These are phyloP conservation scores for Melozone crissalis DNA, from an alignment of 2,113 vertebrate genomes.

Conservation along the genomic window DNA sequence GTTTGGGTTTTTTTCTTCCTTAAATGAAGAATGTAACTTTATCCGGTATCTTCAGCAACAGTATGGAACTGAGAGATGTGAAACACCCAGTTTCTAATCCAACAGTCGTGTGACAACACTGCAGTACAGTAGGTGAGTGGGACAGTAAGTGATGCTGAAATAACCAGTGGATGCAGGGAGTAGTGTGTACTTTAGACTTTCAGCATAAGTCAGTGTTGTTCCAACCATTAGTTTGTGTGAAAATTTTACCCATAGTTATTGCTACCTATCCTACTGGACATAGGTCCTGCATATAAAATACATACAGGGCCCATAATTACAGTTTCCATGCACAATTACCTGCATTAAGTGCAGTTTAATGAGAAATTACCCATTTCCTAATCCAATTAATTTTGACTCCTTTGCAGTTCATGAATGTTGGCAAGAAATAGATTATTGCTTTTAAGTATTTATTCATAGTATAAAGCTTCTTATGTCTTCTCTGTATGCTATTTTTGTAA, in stretches of 20 bases:
- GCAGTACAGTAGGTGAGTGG: neutral
- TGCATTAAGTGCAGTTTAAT: neutral
- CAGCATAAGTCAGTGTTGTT: neutral
- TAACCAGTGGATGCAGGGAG: neutral
- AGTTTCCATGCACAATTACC: neutral
- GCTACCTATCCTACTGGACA: neutral
- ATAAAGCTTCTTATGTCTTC: neutral
- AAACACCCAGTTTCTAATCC: neutral
- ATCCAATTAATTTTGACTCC: neutral
- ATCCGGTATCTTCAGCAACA: neutral
- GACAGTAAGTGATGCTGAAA: neutral
- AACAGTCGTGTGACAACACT: neutral
- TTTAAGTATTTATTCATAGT: neutral
- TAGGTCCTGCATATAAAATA: neutral
- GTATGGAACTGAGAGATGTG: neutral
- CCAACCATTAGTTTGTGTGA: neutral
- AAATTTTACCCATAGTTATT: neutral
- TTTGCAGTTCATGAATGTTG: neutral
- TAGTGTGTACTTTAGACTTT: neutral
- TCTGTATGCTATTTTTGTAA: neutral
- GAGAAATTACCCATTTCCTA: neutral
- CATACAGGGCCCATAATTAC: neutral
- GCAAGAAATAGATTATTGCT: neutral
- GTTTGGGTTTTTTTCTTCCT: neutral
- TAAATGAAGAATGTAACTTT: neutral